These are phyloP conservation scores for Leptopterna dolabrata DNA, from an alignment of 2,888 invertebrate species.

Conservation along the genomic window DNA sequence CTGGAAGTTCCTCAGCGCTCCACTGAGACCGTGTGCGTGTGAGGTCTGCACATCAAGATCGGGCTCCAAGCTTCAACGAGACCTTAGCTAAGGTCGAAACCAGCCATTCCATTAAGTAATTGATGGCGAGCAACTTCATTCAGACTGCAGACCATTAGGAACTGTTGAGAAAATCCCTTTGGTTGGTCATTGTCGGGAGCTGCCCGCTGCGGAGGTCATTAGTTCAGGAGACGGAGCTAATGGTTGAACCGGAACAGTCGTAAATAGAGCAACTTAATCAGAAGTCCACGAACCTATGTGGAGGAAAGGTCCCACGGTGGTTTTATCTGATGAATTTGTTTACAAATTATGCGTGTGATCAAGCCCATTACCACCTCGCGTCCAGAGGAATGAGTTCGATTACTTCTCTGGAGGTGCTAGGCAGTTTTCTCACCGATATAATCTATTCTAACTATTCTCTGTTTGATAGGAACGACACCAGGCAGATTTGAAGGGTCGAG, in stretches of 20 bases:
- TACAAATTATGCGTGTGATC: constrained; percentile 7
- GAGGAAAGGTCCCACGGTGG: neutral
- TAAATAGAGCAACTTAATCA: neutral
- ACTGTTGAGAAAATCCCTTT: neutral
- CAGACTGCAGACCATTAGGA: neutral
- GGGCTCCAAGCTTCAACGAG: neutral
- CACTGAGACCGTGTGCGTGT: neutral
- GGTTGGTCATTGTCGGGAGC: neutral
- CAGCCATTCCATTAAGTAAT: constrained; percentile 6
- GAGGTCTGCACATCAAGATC: neutral
- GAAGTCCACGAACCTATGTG: neutral
- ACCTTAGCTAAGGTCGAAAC: neutral
- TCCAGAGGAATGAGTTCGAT: neutral
- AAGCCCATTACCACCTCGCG: neutral
- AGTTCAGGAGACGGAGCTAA: neutral
- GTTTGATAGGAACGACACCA: too few species aligned
- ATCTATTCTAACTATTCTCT: too few species aligned
- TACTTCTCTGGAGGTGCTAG: neutral
- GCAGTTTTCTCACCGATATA: neutral
- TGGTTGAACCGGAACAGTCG: neutral
- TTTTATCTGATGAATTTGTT: constrained; percentile 2
- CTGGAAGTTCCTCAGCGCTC: neutral
- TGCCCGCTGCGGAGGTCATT: neutral
- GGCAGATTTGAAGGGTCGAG: too few species aligned
- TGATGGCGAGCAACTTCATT: constrained; percentile 7